These are phyloP conservation scores for Cyprinella venusta DNA, from an alignment of 2,797 vertebrate species.

Conservation along the genomic window DNA sequence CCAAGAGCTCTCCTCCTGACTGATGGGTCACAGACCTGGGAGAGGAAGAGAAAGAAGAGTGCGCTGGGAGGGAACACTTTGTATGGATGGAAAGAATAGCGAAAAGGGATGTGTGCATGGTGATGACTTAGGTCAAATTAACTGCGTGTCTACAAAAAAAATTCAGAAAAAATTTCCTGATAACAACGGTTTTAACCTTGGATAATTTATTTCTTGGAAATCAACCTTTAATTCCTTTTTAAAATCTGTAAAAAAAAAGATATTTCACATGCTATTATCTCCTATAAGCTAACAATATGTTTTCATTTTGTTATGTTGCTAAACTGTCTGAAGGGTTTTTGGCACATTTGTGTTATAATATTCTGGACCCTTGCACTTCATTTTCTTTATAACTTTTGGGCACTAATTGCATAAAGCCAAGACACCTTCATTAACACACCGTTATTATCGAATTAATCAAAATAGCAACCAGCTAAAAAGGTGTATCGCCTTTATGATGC, in stretches of 20 bases:
- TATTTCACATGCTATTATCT: background rate
- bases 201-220: background rate
- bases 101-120: background rate
- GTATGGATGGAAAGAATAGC: conserved; percentile 20
- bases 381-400: background rate
- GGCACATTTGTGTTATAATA: background rate
- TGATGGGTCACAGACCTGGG: conserved; percentile 48
- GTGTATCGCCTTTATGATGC: conserved; percentile 29
- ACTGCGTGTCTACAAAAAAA: background rate
- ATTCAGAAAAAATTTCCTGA: background rate
- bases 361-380: background rate
- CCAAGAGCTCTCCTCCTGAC: conserved; percentile 54
- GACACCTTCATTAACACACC: background rate
- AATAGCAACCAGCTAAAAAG: conserved; percentile 23
- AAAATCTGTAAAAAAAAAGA: background rate
- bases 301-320: background rate
- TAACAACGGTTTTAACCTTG: background rate
- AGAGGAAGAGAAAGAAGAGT: conserved; percentile 42
- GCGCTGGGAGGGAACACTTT: conserved; percentile 3
- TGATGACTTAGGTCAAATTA: background rate
- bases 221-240: background rate
- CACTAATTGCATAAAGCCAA: background rate
- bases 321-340: background rate
- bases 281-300: background rate
- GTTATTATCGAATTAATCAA: background rate